Conservation (phyloP, 1,140 invertebrate genomes). For the Pseudomyrmex pallidus region DNA sequence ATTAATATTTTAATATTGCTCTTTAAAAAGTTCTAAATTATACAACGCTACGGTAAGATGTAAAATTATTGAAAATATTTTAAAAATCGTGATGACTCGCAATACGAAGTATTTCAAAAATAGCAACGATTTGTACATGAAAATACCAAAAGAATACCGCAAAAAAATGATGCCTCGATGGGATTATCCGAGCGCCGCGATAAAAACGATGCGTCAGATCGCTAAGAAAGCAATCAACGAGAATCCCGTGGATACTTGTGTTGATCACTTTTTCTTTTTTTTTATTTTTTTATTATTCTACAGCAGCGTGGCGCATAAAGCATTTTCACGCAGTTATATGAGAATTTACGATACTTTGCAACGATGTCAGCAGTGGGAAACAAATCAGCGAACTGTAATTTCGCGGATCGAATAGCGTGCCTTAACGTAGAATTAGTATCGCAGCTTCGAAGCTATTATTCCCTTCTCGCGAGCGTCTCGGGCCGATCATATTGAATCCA, state of each 20-base stretch:
- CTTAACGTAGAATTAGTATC: conserved; percentile 30
- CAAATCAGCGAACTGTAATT: conserved; percentile 35
- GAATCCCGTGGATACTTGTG: conserved; percentile 19
- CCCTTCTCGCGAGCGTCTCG: not conserved
- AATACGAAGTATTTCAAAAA: not conserved
- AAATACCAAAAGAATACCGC: not conserved
- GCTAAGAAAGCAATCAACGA: conserved; percentile 36
- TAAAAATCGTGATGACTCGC: too few relatives aligned
- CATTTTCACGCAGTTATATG: conserved; percentile 15
- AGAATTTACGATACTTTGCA: conserved; percentile 24
- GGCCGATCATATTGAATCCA: conserved; percentile 30
- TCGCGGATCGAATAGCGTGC: conserved; percentile 12
- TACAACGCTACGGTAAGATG: too few relatives aligned
- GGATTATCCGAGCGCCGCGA: too few relatives aligned
- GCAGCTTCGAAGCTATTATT: conserved; percentile 34
- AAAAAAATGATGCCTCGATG: not conserved
- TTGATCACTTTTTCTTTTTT: conserved; percentile 39
- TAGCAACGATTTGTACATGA: not conserved
- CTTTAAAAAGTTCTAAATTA: too few relatives aligned
- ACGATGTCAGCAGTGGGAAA: conserved; percentile 46
- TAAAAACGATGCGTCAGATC: not conserved
- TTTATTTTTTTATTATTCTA: not conserved
- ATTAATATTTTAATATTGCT: too few relatives aligned
- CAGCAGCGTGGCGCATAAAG: conserved; percentile 29
- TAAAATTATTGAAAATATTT: too few relatives aligned